These are phyloP conservation scores for Cyanistes caeruleus DNA, from an alignment of 2,113 vertebrate species.

Conservation along the genomic window DNA sequence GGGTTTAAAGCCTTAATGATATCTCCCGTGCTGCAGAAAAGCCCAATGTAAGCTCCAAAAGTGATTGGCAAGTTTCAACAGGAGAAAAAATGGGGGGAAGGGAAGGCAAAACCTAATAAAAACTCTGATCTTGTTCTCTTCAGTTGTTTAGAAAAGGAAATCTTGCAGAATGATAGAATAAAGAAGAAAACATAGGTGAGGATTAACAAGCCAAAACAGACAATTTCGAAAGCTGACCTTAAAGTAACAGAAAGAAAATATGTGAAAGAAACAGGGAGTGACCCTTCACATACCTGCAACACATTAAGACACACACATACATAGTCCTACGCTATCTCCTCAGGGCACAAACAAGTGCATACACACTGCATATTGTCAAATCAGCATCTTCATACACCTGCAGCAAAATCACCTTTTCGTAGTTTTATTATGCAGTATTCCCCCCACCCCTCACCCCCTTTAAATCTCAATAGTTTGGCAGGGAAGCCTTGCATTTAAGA, in stretches of 20 bases:
- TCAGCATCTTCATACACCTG: constrained; percentile 54
- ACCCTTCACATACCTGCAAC: neutral
- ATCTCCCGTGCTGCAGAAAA: constrained; percentile 63
- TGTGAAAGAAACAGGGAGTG: neutral
- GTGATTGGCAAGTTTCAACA: constrained; percentile 65
- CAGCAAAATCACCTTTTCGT: constrained; percentile 15
- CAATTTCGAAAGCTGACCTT: neutral
- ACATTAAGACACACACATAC: neutral
- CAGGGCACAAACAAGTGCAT: neutral
- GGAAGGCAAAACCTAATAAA: neutral
- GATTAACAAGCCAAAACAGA: neutral
- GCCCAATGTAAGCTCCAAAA: constrained; percentile 34
- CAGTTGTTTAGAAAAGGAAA: neutral
- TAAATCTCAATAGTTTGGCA: neutral
- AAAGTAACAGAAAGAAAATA: neutral
- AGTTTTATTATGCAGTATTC: neutral
- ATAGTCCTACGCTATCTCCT: neutral
- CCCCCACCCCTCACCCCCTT: neutral
- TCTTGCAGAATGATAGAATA: neutral
- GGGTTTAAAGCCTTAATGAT: constrained; percentile 69
- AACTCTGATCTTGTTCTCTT: neutral
- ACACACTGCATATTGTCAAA: neutral
- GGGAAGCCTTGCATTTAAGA: neutral
- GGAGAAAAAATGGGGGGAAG: constrained; percentile 33
- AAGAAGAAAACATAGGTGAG: neutral